phyloP scores from a whole-genome alignment of 2,113 vertebrate genomes.

The Anthoscopus minutus region DNA sequence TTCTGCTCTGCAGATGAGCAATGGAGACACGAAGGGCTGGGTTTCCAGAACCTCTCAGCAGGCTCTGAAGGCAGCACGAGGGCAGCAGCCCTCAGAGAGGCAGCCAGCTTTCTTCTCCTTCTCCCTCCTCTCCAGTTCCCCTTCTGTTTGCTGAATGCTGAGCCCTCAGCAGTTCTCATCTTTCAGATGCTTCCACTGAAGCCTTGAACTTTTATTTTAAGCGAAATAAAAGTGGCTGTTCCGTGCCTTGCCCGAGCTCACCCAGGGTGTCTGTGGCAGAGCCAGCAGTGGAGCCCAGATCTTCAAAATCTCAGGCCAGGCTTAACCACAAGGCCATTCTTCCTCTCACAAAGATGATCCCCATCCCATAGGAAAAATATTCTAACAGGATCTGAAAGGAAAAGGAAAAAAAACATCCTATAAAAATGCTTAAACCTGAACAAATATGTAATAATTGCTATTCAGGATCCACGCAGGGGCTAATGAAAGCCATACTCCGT shows the following conservation, averaged over 20 bases:
- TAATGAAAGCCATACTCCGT: conserved; percentile 34
- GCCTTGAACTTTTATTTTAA: conserved; percentile 10
- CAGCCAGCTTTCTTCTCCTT: conserved; percentile 23
- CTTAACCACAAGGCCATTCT: conserved; percentile 57
- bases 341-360: conserved; percentile 52
- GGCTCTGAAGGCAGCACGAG: background rate
- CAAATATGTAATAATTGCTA: conserved; percentile 54
- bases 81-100: background rate
- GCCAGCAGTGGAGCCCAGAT: conserved; percentile 21
- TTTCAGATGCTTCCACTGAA: background rate
- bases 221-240: background rate
- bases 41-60: background rate
- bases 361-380: conserved; percentile 50
- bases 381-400: background rate
- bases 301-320: conserved; percentile 24
- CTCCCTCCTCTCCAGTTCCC: background rate
- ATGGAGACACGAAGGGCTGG: background rate
- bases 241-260: conserved; percentile 24
- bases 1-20: background rate
- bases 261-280: conserved; percentile 25
- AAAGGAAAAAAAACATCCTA: background rate
- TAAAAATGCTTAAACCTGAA: conserved; percentile 68
- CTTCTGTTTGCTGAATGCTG: background rate
- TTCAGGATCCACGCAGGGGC: conserved; percentile 47
- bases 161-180: conserved; percentile 9